Evolutionary conservation across 2,888 invertebrate genomes (phyloP).

Genomic region (Lycia hirtaria): DNA sequence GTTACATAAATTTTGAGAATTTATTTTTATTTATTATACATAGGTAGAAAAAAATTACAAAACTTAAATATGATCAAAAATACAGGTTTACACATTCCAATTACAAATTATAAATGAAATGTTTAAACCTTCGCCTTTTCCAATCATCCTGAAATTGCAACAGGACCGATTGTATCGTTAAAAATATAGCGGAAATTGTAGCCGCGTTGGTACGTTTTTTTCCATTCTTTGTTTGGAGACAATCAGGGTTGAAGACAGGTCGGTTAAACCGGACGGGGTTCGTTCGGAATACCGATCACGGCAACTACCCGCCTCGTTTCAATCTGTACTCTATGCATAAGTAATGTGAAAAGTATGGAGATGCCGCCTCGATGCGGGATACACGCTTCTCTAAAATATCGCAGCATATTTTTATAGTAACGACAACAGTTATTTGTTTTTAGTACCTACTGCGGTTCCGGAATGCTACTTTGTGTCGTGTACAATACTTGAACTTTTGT

Average conservation of each 20-base stretch:
- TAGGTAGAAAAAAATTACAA: not conserved
- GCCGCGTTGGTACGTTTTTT: conserved; percentile 47
- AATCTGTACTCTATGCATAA: conserved; percentile 85
- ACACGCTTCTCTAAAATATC: conserved; percentile 76
- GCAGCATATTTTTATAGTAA: conserved; percentile 78
- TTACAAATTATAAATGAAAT: conserved; percentile 6
- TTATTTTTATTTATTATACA: not conserved
- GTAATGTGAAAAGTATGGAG: conserved; percentile 84
- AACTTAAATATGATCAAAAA: too few relatives aligned
- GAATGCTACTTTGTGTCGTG: conserved; percentile 17
- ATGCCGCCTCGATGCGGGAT: conserved; percentile 70
- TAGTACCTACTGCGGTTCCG: conserved; percentile 42
- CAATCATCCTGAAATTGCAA: conserved; percentile 36
- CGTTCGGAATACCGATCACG: conserved; percentile 81
- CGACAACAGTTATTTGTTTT: conserved; percentile 74
- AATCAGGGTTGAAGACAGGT: conserved; percentile 72
- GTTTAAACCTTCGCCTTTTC: conserved; percentile 1
- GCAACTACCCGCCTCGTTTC: conserved; percentile 78
- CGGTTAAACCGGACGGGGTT: conserved; percentile 69
- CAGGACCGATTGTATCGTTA: conserved; percentile 38
- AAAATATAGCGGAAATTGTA: conserved; percentile 43
- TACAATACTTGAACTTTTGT: conserved; percentile 17
- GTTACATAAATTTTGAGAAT: too few relatives aligned
- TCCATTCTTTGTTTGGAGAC: conserved; percentile 72
- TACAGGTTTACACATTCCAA: conserved; percentile 1